These are phyloP conservation scores for Caretta caretta DNA, from an alignment of 2,113 vertebrate species.

Conservation along the genomic window DNA sequence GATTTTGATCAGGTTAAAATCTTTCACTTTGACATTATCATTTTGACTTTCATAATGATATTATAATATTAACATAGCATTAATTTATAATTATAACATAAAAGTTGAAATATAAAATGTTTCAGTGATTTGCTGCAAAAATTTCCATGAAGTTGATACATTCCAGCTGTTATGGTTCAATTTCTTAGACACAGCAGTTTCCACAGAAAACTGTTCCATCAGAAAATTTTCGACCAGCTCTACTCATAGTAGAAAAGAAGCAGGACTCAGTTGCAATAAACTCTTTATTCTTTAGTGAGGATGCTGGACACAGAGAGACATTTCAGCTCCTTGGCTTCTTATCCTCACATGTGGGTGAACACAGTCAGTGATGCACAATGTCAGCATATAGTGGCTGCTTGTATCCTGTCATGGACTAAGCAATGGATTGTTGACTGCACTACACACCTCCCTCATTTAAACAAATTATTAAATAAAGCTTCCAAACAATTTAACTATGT, in stretches of 20 bases:
- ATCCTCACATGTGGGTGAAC: background rate
- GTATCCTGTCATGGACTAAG: background rate
- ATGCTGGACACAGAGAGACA: too few species aligned
- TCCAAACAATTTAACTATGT: background rate
- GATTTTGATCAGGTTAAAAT: background rate
- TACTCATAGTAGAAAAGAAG: background rate
- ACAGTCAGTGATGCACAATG: background rate
- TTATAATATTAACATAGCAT: too few species aligned
- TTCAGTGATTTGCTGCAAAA: background rate
- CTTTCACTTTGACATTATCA: background rate
- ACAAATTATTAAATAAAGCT: background rate
- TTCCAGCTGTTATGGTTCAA: background rate
- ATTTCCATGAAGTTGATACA: background rate
- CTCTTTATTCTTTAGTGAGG: background rate
- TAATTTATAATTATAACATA: too few species aligned
- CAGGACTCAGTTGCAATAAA: background rate
- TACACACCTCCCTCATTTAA: fast-evolving
- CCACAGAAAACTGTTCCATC: background rate
- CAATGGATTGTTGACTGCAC: background rate
- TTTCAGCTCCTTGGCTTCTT: too few species aligned
- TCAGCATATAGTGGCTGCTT: background rate
- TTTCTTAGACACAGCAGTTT: background rate
- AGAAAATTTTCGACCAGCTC: background rate
- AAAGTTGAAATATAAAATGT: background rate
- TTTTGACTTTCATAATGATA: too few species aligned